Evolutionary conservation across 2,113 vertebrate genomes (phyloP).

Genomic region (Telmatochromis sp.): DNA sequence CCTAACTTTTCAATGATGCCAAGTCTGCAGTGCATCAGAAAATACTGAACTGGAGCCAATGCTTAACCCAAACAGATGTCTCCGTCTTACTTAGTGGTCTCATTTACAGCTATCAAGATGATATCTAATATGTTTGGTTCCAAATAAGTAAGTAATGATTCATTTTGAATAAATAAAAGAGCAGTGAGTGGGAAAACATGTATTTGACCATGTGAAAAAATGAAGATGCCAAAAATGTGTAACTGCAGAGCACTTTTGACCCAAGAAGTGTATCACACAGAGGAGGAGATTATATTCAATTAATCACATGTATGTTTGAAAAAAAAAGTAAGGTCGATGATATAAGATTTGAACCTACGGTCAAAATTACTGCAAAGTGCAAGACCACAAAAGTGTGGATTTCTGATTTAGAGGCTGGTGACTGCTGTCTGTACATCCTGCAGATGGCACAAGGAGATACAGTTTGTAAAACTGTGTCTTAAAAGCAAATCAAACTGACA

Average conservation of each 20-base stretch:
- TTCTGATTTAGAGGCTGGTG: not conserved
- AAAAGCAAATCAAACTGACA: not conserved
- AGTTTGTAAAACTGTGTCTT: rapidly evolving
- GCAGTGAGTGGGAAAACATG: not conserved
- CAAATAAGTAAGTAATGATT: not conserved
- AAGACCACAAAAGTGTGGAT: too few relatives aligned
- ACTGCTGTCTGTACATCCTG: not conserved
- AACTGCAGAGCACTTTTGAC: not conserved
- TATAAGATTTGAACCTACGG: not conserved
- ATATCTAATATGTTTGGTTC: not conserved
- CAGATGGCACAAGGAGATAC: not conserved
- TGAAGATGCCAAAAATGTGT: not conserved
- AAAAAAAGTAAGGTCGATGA: not conserved
- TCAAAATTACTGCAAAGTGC: not conserved
- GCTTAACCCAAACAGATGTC: constrained; percentile 6
- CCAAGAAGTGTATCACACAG: not conserved
- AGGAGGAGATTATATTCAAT: not conserved
- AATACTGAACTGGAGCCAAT: not conserved
- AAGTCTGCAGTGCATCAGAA: constrained; percentile 24
- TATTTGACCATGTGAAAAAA: not conserved
- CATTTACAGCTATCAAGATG: not conserved
- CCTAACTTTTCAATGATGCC: not conserved
- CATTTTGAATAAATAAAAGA: not conserved
- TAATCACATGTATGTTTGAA: not conserved
- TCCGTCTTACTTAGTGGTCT: not conserved